These are phyloP conservation scores for Cephus cinctus DNA, from an alignment of 1,140 invertebrate genomes.

Conservation along the genomic window DNA sequence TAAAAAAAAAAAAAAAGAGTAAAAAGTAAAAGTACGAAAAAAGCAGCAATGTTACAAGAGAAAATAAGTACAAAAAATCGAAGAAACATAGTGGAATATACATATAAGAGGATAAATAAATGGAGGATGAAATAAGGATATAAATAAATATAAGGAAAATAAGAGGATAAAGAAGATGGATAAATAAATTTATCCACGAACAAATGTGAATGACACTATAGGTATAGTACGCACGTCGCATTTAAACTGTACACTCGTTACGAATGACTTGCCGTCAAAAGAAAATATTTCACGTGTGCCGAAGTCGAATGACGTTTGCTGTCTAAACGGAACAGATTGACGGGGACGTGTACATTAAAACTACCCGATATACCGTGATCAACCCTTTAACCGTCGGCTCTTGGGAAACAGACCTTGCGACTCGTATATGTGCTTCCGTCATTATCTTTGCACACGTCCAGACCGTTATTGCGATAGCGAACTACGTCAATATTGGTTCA, in stretches of 20 bases:
- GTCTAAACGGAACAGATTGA: conserved; percentile 22
- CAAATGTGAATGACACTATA: background rate
- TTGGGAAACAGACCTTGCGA: conserved; percentile 16
- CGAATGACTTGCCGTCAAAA: background rate
- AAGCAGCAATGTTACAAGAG: background rate
- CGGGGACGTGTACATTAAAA: conserved; percentile 7
- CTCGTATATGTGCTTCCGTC: background rate
- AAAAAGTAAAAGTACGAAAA: background rate
- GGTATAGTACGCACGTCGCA: background rate
- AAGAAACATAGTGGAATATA: background rate
- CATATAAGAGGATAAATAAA: too few species aligned
- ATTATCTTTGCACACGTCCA: background rate
- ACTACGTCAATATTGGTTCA: conserved; percentile 25
- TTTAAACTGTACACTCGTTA: background rate
- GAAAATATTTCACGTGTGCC: background rate
- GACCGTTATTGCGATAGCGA: conserved; percentile 27
- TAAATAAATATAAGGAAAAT: too few species aligned
- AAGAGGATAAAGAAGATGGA: too few species aligned
- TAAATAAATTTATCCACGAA: background rate
- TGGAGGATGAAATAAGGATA: too few species aligned
- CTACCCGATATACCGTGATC: background rate
- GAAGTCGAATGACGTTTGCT: conserved; percentile 22
- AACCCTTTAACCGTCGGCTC: conserved; percentile 3
- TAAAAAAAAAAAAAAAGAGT: too few species aligned
- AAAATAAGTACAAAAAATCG: background rate